phyloP scores from a whole-genome alignment of 92 coral and sea anemone genomes.

The Epizoanthus fatuus region DNA sequence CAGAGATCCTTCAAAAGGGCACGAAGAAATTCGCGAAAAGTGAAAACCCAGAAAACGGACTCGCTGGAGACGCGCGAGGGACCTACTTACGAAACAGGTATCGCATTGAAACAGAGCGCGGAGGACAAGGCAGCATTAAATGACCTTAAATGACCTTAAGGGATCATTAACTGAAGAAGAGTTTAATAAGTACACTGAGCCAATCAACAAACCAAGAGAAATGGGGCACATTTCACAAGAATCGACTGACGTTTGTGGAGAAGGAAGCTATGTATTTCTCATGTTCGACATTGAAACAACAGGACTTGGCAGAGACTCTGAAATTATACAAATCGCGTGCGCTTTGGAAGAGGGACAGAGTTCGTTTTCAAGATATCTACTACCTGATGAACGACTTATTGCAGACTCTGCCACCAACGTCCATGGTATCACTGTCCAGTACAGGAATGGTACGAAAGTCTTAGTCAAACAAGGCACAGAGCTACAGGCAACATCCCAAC shows the following conservation, averaged over 20 bases:
- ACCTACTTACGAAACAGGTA: constrained; percentile 22
- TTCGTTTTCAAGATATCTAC: not conserved
- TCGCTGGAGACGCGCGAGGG: constrained; percentile 34
- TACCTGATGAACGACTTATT: constrained; percentile 1
- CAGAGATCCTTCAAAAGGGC: constrained; percentile 7
- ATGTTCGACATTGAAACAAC: constrained; percentile 53
- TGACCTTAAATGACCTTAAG: constrained; percentile 23
- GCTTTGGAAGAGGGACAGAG: not conserved
- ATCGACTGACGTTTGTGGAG: not conserved
- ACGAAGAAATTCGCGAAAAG: not conserved
- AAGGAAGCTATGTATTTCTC: not conserved
- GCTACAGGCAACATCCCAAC: constrained; percentile 1
- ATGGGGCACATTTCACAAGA: too few relatives aligned
- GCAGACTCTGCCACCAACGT: constrained; percentile 8
- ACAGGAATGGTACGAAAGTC: not conserved
- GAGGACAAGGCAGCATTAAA: constrained; percentile 12
- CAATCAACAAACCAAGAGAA: not conserved
- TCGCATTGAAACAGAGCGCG: constrained; percentile 19
- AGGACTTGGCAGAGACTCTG: constrained; percentile 19
- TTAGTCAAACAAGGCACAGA: not conserved
- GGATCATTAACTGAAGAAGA: constrained; percentile 15
- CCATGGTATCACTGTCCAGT: constrained; percentile 14
- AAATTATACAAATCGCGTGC: constrained; percentile 38
- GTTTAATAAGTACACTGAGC: not conserved
- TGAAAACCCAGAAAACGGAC: constrained; percentile 24